phyloP scores from a whole-genome alignment of 1,140 invertebrate genomes.

The Semibalanus balanoides region DNA sequence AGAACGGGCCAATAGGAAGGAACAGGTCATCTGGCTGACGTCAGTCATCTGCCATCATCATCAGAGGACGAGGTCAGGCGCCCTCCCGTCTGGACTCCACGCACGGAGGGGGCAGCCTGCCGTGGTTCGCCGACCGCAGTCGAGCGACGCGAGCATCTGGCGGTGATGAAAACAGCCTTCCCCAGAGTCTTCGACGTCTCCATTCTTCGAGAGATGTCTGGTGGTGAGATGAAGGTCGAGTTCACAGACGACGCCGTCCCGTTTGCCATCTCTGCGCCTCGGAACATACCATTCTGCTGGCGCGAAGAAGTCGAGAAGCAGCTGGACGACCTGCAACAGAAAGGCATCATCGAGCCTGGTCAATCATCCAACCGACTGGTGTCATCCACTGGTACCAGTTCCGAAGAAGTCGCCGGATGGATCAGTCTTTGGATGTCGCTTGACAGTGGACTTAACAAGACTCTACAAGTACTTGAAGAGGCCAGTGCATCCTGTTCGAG shows the following conservation, averaged over 20 bases:
- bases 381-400: slow-evolving; percentile 14
- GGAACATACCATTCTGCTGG: background rate
- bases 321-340: background rate
- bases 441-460: slow-evolving; percentile 28
- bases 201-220: too few species aligned
- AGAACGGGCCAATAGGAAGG: too few species aligned
- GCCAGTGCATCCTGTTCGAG: slow-evolving; percentile 20
- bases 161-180: too few species aligned
- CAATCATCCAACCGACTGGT: background rate
- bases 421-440: slow-evolving; percentile 19
- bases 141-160: too few species aligned
- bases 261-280: background rate
- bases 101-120: too few species aligned
- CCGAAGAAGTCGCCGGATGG: slow-evolving; percentile 25
- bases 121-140: too few species aligned
- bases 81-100: too few species aligned
- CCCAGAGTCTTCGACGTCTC: too few species aligned
- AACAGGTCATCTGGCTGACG: too few species aligned
- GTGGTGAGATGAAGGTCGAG: background rate
- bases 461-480: slow-evolving; percentile 24
- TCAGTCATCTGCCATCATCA: too few species aligned
- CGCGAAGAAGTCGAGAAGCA: background rate
- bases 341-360: background rate
- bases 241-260: background rate
- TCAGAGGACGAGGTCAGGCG: too few species aligned